Conservation (phyloP, 2,113 vertebrate genomes). For the Proterorhinus semilunaris region DNA sequence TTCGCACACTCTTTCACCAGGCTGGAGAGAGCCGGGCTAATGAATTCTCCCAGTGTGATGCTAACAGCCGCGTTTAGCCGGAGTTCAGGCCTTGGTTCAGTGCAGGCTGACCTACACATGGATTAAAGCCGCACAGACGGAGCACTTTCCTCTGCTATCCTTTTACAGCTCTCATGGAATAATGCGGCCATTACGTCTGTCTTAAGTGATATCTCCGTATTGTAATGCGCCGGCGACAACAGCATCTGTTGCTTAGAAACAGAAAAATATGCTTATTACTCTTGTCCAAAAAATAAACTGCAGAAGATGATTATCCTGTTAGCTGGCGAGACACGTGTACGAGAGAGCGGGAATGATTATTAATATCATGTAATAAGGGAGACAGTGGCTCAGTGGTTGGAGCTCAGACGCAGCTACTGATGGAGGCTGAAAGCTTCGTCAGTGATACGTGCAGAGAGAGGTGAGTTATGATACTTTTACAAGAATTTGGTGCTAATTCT, state of each 20-base stretch:
- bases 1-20: slow-evolving; percentile 5
- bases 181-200: slow-evolving; percentile 27
- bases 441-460: too few relatives aligned
- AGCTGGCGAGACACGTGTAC: too few relatives aligned
- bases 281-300: neutral
- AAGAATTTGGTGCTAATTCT: too few relatives aligned
- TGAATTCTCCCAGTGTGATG: slow-evolving; percentile 48
- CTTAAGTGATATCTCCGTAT: slow-evolving; percentile 25
- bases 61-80: slow-evolving; percentile 36
- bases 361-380: too few relatives aligned
- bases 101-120: slow-evolving; percentile 15
- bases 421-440: too few relatives aligned
- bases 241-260: slow-evolving; percentile 66
- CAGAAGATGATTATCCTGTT: too few relatives aligned
- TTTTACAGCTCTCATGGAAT: slow-evolving; percentile 9
- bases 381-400: too few relatives aligned
- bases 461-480: too few relatives aligned
- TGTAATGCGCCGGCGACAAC: slow-evolving; percentile 19
- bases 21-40: slow-evolving; percentile 34
- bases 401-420: too few relatives aligned
- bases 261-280: slow-evolving; percentile 24
- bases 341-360: too few relatives aligned
- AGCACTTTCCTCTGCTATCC: neutral
- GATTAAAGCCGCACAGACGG: slow-evolving; percentile 6
- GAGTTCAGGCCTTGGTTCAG: slow-evolving; percentile 30